Percentiles rank a stretch among this genome's conserved stretches.
Evolutionary conservation across 2,888 invertebrate genomes (phyloP).

Genomic region (Apamea anceps): DNA sequence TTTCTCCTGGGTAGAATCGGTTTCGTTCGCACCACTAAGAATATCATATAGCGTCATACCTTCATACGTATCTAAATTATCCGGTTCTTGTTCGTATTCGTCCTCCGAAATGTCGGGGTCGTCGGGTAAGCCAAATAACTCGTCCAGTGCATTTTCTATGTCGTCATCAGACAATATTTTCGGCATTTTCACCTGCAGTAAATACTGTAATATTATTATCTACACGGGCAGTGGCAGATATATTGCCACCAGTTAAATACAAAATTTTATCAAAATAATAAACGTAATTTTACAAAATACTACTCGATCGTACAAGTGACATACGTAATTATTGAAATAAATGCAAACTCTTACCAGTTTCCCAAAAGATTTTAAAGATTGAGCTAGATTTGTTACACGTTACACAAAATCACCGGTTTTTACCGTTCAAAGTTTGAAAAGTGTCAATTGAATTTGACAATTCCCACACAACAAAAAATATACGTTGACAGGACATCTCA

Average conservation of each 20-base stretch:
- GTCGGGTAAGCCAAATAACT: constrained; percentile 38
- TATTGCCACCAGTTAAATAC: constrained; percentile 29
- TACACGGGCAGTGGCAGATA: constrained; percentile 32
- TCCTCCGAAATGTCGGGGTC: constrained; percentile 37
- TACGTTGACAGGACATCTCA: too few species aligned
- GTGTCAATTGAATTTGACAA: too few species aligned
- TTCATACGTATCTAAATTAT: constrained; percentile 32
- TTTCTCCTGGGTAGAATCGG: constrained; percentile 30
- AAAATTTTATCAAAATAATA: constrained; percentile 33
- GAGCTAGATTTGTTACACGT: too few species aligned
- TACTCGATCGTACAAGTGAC: too few species aligned
- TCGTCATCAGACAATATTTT: constrained; percentile 32
- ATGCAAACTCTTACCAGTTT: too few species aligned
- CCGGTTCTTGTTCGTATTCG: constrained; percentile 37
- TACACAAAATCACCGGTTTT: too few species aligned
- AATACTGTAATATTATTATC: constrained; percentile 33
- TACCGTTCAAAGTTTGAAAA: too few species aligned
- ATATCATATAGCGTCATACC: constrained; percentile 32
- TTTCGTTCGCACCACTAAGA: constrained; percentile 29
- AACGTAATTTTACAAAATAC: constrained; percentile 34
- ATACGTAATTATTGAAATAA: too few species aligned
- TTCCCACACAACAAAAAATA: too few species aligned
- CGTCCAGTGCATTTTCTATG: constrained; percentile 34
- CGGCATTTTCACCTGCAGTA: constrained; percentile 30
- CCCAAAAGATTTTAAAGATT: too few species aligned